Evolutionary conservation across 2,113 vertebrate species (phyloP), one percentile per base, ranked within the genome.

Genomic region (Murina feae): DNA sequence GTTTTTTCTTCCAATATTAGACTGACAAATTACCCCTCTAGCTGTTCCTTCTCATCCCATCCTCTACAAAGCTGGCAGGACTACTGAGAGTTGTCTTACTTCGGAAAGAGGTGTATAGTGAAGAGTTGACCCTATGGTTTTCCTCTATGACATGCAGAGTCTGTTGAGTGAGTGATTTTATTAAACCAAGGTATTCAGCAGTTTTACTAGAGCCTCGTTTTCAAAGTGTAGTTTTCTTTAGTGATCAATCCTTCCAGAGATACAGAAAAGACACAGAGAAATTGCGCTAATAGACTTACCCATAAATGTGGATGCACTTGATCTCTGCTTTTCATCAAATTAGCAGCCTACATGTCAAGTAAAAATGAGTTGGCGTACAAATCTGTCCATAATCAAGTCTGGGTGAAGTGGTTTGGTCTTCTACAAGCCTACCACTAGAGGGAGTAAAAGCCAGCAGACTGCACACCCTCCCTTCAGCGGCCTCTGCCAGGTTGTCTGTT

Each of bases 401-500:
- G 39, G 10, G 20, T 60, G 53, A 60, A 44, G 10, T 18, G 5
- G 9, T 20, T 12, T 0, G 86, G 92, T 88, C 55, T 97, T 97
- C 91, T 94, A 66, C 66, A 69, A n/a, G 71, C 37, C 0, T 1
- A 32, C 82, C 97, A 30, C 96, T 95, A 96, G 96, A 90, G 97
- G 97, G 96, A 97, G 96, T 96, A 49, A 97, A 97, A 83, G 92
- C 93, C 69, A 97, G 93, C 96, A 60, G 18, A 95, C 92, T 47
- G 47, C 28, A 32, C 42, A 4, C 11, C 4, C 47, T 1, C 13
- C 9, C 1, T 5, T 9, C 4, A 0, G 58, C 10, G 30, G 14
- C 9, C 39, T 74, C 28, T 0, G 39, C 91, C 72, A 93, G 72
- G 66, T 44, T 35, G 39, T 16, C 37, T 51, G 17, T n/a, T 76